Conservation (phyloP, 2,888 invertebrate species). For the Microplitis manilae region DNA sequence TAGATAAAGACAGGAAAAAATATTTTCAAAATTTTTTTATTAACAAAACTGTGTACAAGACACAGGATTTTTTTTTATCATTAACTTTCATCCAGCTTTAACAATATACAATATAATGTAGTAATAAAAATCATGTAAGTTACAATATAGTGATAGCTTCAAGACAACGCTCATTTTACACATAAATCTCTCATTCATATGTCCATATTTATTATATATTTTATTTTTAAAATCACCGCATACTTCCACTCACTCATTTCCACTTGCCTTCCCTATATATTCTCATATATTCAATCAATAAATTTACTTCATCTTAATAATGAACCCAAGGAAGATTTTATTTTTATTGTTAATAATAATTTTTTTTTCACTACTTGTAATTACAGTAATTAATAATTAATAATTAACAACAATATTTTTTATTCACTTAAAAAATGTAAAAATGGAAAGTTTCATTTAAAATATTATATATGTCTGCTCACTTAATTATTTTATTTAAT, state of each 20-base stretch:
- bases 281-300: slow-evolving; percentile 1
- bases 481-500: too few species aligned
- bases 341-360: not conserved
- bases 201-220: not conserved
- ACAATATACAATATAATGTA: slow-evolving; percentile 71
- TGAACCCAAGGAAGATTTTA: not conserved
- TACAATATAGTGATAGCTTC: slow-evolving; percentile 65
- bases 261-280: not conserved
- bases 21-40: slow-evolving; percentile 46
- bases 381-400: not conserved
- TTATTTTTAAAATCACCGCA: not conserved
- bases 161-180: slow-evolving; percentile 53
- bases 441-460: not conserved
- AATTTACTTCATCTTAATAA: not conserved
- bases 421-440: not conserved
- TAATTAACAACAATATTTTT: not conserved
- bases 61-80: slow-evolving; percentile 64
- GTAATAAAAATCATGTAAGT: slow-evolving; percentile 65
- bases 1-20: slow-evolving; percentile 16
- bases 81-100: slow-evolving; percentile 71
- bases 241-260: not conserved
- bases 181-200: slow-evolving; percentile 22
- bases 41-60: slow-evolving; percentile 64
- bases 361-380: not conserved
- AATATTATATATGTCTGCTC: too few species aligned